These are phyloP conservation scores for Spheniscus humboldti DNA, from an alignment of 2,797 vertebrate species.

Conservation along the genomic window DNA sequence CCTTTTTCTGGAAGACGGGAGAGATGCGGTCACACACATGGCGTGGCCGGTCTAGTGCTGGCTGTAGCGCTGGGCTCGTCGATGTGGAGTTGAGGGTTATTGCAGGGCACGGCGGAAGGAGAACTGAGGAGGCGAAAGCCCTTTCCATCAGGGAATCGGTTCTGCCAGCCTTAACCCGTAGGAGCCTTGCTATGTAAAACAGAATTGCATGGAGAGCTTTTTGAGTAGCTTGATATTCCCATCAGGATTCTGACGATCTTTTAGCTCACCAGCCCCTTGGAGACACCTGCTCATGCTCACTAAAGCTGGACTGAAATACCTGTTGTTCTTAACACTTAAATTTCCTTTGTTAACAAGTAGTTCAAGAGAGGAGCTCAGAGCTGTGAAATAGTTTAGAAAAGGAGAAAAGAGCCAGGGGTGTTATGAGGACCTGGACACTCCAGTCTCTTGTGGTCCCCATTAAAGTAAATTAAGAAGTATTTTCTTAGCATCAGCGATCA, in stretches of 20 bases:
- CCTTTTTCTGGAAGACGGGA: not conserved
- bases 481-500: not conserved
- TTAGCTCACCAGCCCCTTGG: not conserved
- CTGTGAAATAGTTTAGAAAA: not conserved
- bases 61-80: not conserved
- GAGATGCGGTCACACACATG: not conserved
- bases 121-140: not conserved
- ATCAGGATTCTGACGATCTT: not conserved
- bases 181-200: not conserved
- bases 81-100: not conserved
- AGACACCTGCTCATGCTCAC: not conserved
- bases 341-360: not conserved
- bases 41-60: not conserved
- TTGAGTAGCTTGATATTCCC: not conserved
- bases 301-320: not conserved
- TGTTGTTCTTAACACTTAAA: not conserved
- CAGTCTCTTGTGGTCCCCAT: not conserved
- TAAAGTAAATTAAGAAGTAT: not conserved
- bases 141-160: not conserved
- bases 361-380: not conserved
- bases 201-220: not conserved
- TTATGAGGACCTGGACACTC: not conserved
- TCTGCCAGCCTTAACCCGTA: not conserved
- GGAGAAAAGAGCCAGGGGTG: not conserved
- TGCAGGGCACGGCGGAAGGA: accelerated